These are phyloP conservation scores for Rotaria macrura DNA, from an alignment of 2,888 invertebrate species.

Conservation along the genomic window DNA sequence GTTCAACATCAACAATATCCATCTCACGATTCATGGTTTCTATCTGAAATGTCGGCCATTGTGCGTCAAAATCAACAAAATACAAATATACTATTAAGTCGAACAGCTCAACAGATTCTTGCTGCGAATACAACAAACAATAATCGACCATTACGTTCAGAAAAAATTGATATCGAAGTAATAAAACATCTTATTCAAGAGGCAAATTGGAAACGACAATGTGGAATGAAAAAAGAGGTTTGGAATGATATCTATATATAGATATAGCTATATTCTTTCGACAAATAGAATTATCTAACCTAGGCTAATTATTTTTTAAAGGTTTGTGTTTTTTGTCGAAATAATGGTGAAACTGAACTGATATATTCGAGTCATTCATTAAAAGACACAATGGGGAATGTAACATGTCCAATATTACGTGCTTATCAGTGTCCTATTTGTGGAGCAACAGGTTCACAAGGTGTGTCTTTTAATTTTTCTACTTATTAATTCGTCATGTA, in stretches of 20 bases:
- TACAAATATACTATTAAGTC: background rate
- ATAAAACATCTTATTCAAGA: conserved; percentile 31
- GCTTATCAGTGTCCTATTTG: conserved; percentile 34
- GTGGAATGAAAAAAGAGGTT: conserved; percentile 32
- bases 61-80: background rate
- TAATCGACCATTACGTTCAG: conserved; percentile 28
- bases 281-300: background rate
- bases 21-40: background rate
- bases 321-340: conserved; percentile 34
- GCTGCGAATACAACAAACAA: background rate
- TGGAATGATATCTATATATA: no score
- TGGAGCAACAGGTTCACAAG: conserved; percentile 24
- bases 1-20: background rate
- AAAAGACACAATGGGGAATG: conserved; percentile 29
- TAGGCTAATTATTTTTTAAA: background rate
- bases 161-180: conserved; percentile 28
- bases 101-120: background rate
- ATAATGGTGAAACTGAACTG: conserved; percentile 33
- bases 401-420: conserved; percentile 33
- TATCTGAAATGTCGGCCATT: background rate
- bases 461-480: background rate
- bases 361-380: conserved; percentile 32
- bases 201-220: conserved; percentile 25
- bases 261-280: background rate
- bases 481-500: background rate